phyloP scores from a whole-genome alignment of 2,113 vertebrate genomes.

The Callipepla californica region DNA sequence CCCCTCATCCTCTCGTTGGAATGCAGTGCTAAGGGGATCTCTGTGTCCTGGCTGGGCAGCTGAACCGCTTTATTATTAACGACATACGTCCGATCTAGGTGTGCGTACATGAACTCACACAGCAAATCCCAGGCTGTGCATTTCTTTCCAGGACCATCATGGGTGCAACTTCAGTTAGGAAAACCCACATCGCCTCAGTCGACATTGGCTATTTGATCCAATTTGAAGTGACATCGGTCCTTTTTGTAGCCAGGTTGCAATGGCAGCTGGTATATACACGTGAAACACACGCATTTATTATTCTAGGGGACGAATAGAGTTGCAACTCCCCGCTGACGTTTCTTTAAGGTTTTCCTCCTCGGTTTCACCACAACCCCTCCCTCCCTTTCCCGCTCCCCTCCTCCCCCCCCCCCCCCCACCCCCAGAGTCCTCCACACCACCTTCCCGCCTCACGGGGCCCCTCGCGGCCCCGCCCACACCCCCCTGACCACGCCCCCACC shows the following conservation, averaged over 20 bases:
- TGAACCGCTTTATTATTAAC: neutral
- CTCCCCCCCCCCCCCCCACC: neutral
- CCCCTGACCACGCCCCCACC: no score
- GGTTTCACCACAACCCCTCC: neutral
- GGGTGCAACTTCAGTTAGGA: neutral
- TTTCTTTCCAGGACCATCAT: neutral
- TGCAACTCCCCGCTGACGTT: neutral
- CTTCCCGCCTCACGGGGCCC: neutral
- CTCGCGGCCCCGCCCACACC: neutral
- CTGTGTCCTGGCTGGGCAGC: neutral
- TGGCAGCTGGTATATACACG: accelerated
- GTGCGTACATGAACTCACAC: no score
- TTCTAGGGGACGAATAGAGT: neutral
- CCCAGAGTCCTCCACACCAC: neutral
- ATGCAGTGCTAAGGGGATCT: neutral
- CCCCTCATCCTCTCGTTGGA: neutral
- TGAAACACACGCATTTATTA: neutral
- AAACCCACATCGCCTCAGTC: neutral
- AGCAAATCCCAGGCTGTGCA: no score
- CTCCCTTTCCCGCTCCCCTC: no score
- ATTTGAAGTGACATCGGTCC: neutral
- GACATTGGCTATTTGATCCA: neutral
- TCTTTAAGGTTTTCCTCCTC: neutral
- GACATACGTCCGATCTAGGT: accelerated
- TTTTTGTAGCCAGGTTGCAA: neutral